Conservation (phyloP, 1,140 invertebrate species). For the Drosophila lacertosa region DNA sequence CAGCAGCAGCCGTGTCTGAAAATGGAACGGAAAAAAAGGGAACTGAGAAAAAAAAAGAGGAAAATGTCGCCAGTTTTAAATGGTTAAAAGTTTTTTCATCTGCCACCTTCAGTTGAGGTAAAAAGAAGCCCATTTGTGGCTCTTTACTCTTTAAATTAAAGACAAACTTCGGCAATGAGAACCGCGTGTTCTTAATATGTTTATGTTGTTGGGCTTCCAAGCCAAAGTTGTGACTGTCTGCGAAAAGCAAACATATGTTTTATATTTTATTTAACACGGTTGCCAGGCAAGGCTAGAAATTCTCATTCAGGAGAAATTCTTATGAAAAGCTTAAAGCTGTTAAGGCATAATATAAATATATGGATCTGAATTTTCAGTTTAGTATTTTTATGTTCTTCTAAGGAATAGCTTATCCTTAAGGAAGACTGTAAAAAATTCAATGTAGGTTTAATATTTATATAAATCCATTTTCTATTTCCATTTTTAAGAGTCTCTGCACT, state of each 20-base stretch:
- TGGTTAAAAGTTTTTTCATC: conserved; percentile 52
- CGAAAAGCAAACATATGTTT: conserved; percentile 33
- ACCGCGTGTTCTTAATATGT: conserved; percentile 29
- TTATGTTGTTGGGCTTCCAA: conserved; percentile 12
- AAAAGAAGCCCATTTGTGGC: conserved; percentile 38
- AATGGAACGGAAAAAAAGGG: conserved; percentile 33
- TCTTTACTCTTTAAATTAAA: conserved; percentile 24
- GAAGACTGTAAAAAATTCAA: too few relatives aligned
- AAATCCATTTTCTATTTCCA: too few relatives aligned
- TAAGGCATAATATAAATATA: too few relatives aligned
- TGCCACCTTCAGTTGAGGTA: conserved; percentile 53
- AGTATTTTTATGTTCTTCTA: too few relatives aligned
- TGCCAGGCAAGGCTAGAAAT: neutral
- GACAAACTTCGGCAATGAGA: conserved; percentile 33
- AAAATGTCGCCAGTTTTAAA: conserved; percentile 65
- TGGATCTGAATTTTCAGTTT: too few relatives aligned
- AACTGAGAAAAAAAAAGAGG: neutral
- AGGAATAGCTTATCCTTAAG: too few relatives aligned
- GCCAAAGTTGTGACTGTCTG: conserved; percentile 4
- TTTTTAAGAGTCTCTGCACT: too few relatives aligned
- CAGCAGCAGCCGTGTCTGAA: conserved; percentile 6
- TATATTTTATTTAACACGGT: conserved; percentile 17
- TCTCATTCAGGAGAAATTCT: neutral
- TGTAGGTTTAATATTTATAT: too few relatives aligned
- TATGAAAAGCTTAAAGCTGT: neutral